Evolutionary conservation across 2,113 vertebrate species (phyloP).

Genomic region (Oncorhynchus nerka): DNA sequence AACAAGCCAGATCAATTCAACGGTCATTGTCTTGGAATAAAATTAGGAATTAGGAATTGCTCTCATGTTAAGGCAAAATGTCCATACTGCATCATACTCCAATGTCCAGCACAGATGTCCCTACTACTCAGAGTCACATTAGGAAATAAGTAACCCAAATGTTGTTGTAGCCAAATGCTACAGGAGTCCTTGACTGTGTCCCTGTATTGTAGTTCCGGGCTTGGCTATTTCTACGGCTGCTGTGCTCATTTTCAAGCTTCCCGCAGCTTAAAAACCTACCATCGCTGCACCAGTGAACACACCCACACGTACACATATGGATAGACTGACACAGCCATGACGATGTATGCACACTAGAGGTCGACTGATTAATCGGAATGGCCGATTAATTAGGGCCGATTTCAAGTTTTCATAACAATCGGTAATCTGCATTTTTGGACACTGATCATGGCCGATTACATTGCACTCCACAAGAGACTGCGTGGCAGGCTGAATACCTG

Average conservation of each 20-base stretch:
- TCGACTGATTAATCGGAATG: no score
- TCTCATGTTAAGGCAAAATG: neutral
- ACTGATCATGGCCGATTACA: no score
- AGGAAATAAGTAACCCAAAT: neutral
- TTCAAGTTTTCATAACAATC: no score
- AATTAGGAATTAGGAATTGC: neutral
- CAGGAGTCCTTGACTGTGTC: constrained; percentile 18
- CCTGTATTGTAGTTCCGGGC: constrained; percentile 18
- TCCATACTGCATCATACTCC: neutral
- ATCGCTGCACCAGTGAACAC: neutral
- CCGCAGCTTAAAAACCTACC: neutral
- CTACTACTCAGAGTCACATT: neutral
- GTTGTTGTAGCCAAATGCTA: constrained; percentile 8
- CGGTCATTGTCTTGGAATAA: neutral
- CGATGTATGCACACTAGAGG: no score
- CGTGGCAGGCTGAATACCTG: no score
- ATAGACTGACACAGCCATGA: no score
- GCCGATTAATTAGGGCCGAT: no score
- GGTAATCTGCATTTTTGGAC: no score
- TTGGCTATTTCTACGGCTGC: constrained; percentile 16
- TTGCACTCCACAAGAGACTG: no score
- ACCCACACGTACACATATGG: neutral
- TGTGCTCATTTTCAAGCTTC: constrained; percentile 28
- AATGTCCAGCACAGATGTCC: neutral
- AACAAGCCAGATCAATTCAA: neutral